Base-by-base conservation (phyloP, 23 tunicate genomes). In the Halocynthia aurantium region DNA sequence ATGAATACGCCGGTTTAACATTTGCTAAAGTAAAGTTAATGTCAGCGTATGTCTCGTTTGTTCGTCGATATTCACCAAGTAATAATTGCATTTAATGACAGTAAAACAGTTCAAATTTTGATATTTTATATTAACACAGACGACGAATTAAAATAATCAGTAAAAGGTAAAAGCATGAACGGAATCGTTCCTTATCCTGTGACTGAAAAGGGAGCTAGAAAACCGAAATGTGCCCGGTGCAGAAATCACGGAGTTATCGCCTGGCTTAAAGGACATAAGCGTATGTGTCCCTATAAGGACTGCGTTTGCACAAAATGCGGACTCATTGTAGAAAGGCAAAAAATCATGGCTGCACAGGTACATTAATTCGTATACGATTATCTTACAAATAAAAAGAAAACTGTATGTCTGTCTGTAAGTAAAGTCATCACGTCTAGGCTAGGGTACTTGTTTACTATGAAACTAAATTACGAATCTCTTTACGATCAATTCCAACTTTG, bases 321-420 rank as follows among this genome's bases (percentile, higher is more conserved):
- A 17, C 79, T 93, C 17, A 93, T 93, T 50, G 88, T 91, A 7
- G 98, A 93, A 63, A 55, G 98, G 62, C 93, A 88, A 69, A 80
- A 86, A 84, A 93, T 93, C 0, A 93, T 93, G 98, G 98, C 98
- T n/a, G 98, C 98, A 13, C 98, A 93, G 89, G 98, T 93, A 87
- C 51, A 72, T 31, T 31, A 31, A 31, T 31, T 31, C 31, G 5
- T 13, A 68, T 17, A n/a, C 17, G 17, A 60, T 60, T 4, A 60
- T n/a, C 17, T n/a, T 17, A 60, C 65, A 60, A n/a, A 60, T n/a
- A n/a, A n/a, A n/a, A 60, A n/a, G 65, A n/a, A 17, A 60, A 60
- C 17, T 60, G 18, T n/a, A n/a, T n/a, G 65, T n/a, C 2, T 60
- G 18, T n/a, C 2, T 17, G 18, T 60, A 60, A 17, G 18, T n/a